A percentile compares a stretch with the other conserved stretches of the same genome.
Conservation (phyloP, 2,888 invertebrate genomes). For the Himalopsyche kuldschensis region DNA sequence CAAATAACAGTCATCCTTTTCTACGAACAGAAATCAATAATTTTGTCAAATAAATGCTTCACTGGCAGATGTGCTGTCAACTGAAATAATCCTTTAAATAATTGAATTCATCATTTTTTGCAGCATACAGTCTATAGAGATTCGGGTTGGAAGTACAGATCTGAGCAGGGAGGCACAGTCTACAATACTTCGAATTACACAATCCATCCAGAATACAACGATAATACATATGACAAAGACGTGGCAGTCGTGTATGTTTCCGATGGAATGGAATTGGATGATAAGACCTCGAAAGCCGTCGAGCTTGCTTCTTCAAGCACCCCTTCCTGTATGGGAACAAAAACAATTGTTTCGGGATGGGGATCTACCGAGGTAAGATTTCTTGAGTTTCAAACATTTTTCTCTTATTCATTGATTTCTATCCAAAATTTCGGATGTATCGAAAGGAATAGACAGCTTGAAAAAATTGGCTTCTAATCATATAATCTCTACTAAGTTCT, state of each 20-base stretch:
- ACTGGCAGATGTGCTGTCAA: no score
- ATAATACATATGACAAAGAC: not conserved
- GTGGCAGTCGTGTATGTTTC: not conserved
- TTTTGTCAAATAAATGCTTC: no score
- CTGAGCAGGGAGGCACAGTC: not conserved
- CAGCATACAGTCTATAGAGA: not conserved
- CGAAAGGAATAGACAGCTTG: no score
- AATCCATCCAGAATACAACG: not conserved
- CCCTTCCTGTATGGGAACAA: not conserved
- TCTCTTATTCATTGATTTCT: no score
- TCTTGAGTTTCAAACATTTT: no score
- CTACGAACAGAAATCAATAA: no score
- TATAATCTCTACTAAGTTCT: no score
- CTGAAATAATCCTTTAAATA: no score
- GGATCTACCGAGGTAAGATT: not conserved
- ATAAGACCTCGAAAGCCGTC: not conserved
- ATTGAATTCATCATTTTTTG: not conserved
- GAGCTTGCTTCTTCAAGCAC: not conserved
- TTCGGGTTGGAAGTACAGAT: not conserved
- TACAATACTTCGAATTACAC: not conserved
- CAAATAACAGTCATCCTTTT: no score
- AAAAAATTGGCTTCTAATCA: no score
- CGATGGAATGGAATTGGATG: not conserved
- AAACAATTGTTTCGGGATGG: slow-evolving; percentile 1
- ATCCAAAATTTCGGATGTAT: no score